These are phyloP conservation scores for Athripsodes cinereus DNA, from an alignment of 2,888 invertebrate species.

Conservation along the genomic window DNA sequence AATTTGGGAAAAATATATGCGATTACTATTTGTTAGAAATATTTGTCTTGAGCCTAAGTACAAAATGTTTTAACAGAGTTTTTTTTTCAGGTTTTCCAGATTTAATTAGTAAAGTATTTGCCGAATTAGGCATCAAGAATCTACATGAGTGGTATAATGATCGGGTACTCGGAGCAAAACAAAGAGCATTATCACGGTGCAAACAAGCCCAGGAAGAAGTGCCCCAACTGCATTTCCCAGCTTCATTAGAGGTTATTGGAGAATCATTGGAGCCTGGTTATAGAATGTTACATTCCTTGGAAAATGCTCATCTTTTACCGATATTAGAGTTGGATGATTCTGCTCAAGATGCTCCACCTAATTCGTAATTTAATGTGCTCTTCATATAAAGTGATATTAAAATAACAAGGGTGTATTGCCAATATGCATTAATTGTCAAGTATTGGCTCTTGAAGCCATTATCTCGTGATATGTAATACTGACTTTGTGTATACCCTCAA, in stretches of 20 bases:
- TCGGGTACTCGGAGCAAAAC: conserved; percentile 40
- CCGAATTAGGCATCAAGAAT: conserved; percentile 43
- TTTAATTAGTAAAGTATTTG: conserved; percentile 44
- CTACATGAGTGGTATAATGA: conserved; percentile 45
- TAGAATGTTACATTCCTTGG: conserved; percentile 59
- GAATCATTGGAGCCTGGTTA: conserved; percentile 58
- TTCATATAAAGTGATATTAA: too few relatives aligned
- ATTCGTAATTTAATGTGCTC: not conserved
- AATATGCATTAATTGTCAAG: too few relatives aligned
- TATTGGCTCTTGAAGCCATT: too few relatives aligned
- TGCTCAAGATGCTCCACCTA: not conserved
- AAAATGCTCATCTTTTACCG: conserved; percentile 39
- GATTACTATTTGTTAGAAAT: too few relatives aligned
- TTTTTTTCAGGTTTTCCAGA: conserved; percentile 40
- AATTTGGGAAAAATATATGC: too few relatives aligned
- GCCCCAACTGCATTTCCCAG: conserved; percentile 50
- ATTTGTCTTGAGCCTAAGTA: too few relatives aligned
- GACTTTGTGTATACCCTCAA: too few relatives aligned
- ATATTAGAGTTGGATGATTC: conserved; percentile 1
- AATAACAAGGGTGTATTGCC: too few relatives aligned
- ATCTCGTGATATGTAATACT: too few relatives aligned
- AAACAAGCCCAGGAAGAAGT: conserved; percentile 38
- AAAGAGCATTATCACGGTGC: conserved; percentile 39
- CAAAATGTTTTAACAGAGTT: too few relatives aligned
- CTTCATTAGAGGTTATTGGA: conserved; percentile 45